Conservation (phyloP, 2,888 invertebrate genomes). For the Sympetrum striolatum region DNA sequence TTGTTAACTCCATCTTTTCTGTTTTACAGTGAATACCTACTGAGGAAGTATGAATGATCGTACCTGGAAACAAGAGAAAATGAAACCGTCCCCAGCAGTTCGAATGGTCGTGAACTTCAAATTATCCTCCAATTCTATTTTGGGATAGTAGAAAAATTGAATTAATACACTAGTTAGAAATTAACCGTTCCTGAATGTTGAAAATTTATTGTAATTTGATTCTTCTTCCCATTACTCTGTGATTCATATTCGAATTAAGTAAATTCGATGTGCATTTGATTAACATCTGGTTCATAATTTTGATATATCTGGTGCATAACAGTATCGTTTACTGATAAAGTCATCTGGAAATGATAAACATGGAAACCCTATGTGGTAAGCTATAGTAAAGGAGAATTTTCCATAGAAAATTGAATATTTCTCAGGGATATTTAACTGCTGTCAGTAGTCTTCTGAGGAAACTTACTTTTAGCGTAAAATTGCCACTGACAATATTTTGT, state of each 20-base stretch:
- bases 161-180: neutral
- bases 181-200: neutral
- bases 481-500: neutral
- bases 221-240: neutral
- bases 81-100: neutral
- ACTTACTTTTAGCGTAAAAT: neutral
- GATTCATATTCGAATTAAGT: neutral
- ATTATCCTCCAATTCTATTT: neutral
- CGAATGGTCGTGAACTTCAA: neutral
- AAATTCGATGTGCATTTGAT: neutral
- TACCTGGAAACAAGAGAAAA: neutral
- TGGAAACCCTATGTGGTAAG: neutral
- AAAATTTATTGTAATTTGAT: neutral
- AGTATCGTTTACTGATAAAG: neutral
- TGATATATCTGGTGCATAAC: neutral
- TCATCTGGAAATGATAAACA: neutral
- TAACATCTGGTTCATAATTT: neutral
- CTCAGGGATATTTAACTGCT: neutral
- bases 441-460: neutral
- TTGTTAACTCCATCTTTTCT: neutral
- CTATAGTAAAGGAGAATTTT: neutral
- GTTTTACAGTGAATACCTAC: neutral
- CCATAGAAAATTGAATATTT: neutral
- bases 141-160: neutral
- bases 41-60: neutral